Evolutionary conservation across 2,113 vertebrate genomes (phyloP).

Genomic region (Urocitellus parryii): DNA sequence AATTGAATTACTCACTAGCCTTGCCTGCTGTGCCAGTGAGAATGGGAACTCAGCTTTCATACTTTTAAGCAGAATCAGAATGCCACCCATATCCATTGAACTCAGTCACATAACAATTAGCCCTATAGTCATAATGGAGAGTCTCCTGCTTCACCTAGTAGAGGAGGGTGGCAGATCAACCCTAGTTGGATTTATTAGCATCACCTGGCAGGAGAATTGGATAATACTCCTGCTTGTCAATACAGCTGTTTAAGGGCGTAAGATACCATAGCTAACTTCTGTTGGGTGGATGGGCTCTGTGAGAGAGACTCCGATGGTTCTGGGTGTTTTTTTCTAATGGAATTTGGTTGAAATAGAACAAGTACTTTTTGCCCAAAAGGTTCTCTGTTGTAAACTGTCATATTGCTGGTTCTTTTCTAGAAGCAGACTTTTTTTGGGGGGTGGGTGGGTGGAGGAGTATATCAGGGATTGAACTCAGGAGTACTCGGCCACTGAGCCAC

Average conservation of each 20-base stretch:
- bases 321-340: background rate
- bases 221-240: background rate
- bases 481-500: too few relatives aligned
- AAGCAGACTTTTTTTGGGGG: background rate
- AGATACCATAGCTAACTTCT: background rate
- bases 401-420: background rate
- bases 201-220: background rate
- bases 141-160: background rate
- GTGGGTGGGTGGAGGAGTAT: too few relatives aligned
- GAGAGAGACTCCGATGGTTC: background rate
- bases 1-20: background rate
- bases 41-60: background rate
- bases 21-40: too few relatives aligned
- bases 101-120: background rate
- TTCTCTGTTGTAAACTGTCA: background rate
- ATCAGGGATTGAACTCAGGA: too few relatives aligned
- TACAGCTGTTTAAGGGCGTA: background rate
- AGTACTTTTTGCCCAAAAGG: background rate
- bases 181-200: background rate
- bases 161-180: background rate
- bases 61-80: background rate
- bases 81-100: background rate
- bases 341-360: background rate
- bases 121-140: background rate
- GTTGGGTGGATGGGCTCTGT: background rate